Percentiles rank a stretch among this genome's conserved stretches.
phyloP scores from a whole-genome alignment of 2,113 vertebrate species.

The Puma concolor region DNA sequence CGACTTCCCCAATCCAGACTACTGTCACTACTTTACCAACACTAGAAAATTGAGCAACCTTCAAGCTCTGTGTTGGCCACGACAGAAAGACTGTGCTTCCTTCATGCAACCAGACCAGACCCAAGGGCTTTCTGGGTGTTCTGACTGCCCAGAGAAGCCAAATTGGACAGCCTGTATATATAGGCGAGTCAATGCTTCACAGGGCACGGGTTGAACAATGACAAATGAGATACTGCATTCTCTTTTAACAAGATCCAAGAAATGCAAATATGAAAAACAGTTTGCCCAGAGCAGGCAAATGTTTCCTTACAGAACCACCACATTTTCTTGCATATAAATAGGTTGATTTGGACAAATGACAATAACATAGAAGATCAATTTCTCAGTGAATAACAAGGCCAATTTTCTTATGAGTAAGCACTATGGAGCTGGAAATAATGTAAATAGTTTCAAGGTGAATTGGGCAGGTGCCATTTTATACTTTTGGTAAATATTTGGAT shows the following conservation, averaged over 20 bases:
- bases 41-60: rapidly evolving
- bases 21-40: neutral
- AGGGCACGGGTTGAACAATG: neutral
- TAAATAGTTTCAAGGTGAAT: neutral
- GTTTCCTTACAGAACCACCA: neutral
- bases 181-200: neutral
- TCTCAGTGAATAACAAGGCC: neutral
- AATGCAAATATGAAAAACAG: neutral
- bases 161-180: neutral
- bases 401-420: neutral
- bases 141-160: neutral
- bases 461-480: neutral
- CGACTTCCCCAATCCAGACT: neutral
- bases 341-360: neutral
- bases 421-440: neutral
- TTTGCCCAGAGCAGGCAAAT: neutral
- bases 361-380: neutral
- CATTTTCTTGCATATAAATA: neutral
- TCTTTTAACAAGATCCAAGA: neutral
- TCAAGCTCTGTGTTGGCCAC: neutral
- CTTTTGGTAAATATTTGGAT: neutral
- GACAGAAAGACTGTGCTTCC: neutral
- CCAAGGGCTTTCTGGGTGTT: neutral
- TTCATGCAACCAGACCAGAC: neutral
- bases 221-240: neutral